Percentiles rank a stretch among this genome's conserved stretches.
phyloP scores from a whole-genome alignment of 2,797 vertebrate species.

The Carcharodon carcharias region DNA sequence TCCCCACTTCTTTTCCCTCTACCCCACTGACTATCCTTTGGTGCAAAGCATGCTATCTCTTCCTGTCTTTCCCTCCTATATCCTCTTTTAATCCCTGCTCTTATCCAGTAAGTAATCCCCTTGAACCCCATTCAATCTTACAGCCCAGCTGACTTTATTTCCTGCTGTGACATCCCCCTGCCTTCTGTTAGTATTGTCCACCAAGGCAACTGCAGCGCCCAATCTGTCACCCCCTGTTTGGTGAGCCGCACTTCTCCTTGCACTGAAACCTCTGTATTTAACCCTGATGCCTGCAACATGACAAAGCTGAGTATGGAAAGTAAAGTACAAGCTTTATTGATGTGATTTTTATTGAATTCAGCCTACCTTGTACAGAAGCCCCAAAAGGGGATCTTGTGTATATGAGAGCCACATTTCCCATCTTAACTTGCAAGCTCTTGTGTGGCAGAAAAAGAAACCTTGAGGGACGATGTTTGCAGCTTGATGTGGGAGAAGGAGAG shows the following conservation, averaged over 20 bases:
- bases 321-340: not conserved
- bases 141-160: not conserved
- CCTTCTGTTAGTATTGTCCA: not conserved
- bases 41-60: not conserved
- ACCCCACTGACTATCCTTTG: not conserved
- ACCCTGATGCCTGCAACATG: not conserved
- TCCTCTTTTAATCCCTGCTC: not conserved
- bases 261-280: not conserved
- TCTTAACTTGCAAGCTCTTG: constrained; percentile 30
- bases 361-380: not conserved
- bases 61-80: not conserved
- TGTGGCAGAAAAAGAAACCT: constrained; percentile 73
- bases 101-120: not conserved
- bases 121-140: not conserved
- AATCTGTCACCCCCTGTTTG: not conserved
- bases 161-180: not conserved
- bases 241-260: not conserved
- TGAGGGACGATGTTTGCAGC: constrained; percentile 59
- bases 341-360: not conserved
- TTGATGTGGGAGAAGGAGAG: constrained; percentile 46
- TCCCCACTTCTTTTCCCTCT: not conserved
- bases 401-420: not conserved
- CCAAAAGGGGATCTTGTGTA: too few species aligned
- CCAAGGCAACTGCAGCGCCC: not conserved
- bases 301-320: too few species aligned